Evolutionary conservation across 2,113 vertebrate species (phyloP).

Genomic region (Raja brachyura): DNA sequence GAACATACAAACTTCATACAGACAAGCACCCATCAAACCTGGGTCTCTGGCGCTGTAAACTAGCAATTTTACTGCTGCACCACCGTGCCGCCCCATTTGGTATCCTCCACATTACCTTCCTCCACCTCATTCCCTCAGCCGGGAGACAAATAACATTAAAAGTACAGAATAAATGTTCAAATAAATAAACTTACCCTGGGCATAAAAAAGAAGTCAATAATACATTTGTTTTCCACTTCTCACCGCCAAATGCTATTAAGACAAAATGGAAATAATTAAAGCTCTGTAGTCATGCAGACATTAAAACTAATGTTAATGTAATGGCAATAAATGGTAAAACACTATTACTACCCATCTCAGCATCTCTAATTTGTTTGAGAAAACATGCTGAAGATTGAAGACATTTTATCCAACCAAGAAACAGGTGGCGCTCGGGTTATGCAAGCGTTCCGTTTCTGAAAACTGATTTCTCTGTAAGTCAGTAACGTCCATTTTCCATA

Average conservation of each 20-base stretch:
- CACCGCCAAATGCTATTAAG: constrained; percentile 62
- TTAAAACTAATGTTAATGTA: no score
- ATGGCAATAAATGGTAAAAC: no score
- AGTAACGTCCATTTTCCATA: no score
- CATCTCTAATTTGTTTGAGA: neutral
- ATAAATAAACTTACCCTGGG: constrained; percentile 54
- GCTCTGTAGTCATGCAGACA: neutral
- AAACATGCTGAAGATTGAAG: neutral
- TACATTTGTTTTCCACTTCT: constrained; percentile 74
- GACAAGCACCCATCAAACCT: no score
- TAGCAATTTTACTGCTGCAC: no score
- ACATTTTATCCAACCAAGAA: neutral
- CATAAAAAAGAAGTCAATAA: constrained; percentile 66
- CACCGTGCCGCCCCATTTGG: no score
- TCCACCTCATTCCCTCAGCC: neutral
- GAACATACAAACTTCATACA: no score
- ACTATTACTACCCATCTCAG: no score
- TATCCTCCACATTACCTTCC: neutral
- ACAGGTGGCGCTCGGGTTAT: no score
- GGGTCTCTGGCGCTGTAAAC: no score
- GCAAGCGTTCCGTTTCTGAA: no score
- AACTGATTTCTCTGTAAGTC: no score
- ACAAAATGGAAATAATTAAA: neutral
- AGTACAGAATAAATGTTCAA: neutral
- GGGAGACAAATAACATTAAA: neutral